Evolutionary conservation across 2,888 invertebrate species (phyloP), one percentile per base, ranked within the genome.

Genomic region (Chrysomela aeneicollis): DNA sequence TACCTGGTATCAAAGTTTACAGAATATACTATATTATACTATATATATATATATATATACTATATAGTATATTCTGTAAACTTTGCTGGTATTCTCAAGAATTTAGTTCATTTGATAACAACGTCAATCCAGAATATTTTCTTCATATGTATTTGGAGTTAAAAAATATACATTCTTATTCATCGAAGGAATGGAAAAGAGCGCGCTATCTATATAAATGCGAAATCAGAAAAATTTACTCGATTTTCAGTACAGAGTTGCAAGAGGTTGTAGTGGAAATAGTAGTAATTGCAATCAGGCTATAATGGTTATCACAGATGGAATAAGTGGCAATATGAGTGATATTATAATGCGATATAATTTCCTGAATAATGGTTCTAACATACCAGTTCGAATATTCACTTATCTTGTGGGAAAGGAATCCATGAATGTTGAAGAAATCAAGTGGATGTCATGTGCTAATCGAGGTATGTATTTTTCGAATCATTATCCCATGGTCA

Each of bases 221-320:
- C 51, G n/a, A 19, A 26, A 5, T 26, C 26, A 5, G 26, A 26
- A 6, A 26, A 26, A 26, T 26, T 8, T 1, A 6, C 42, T 42
- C 17, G 10, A 47, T 67, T 73, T 76, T 69, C 69, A 82, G 81
- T 81, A 81, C 54, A 74, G 82, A 61, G 71, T 84, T 18, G 81
- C 79, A 54, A 83, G 87, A 19, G 84, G 84, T 10, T 89, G 89
- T 74, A 82, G 81, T 68, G 84, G 83, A 73, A 73, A 77, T 37
- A 86, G 84, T 15, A 79, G 82, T 4, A 84, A 84, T 4, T 98
- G 98, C 80, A 98, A 98, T 84, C 96, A 97, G 82, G 90, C 95
- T 26, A 95, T 99, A 67, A 97, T 98, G 97, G 84, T 98, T 63
- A 90, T 98, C 69, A 98, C 98, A 0, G 98, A 98, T 82, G 97